Evolutionary conservation across 2,113 vertebrate genomes (phyloP), one percentile per base, ranked within the genome.

Genomic region (Columba livia): DNA sequence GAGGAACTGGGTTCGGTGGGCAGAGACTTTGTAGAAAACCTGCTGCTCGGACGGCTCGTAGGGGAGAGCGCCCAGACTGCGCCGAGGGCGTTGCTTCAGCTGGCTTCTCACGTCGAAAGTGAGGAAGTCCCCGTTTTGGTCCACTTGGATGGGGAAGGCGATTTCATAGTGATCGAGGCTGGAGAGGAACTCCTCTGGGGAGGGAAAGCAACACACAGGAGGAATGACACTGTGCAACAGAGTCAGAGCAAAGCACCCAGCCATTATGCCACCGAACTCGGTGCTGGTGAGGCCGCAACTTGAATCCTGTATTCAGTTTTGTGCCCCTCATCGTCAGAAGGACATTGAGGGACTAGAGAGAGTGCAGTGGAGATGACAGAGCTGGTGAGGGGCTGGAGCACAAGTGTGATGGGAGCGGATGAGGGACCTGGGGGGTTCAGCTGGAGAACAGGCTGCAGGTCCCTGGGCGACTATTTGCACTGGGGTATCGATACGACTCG

Each of bases 111-210:
- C 70, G 4, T 98, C 97, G 69, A 98, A 96, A 75, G 98, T 98
- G 94, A 99, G 97, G 66, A 98, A 97, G 23, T 98, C 98, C 10
- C 99, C 99, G 36, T 98, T 98, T 40, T 98, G 98, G 96, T 99
- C 99, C 93, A 99, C 98, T 40, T 99, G 98, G 79, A 99, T 97
- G 36, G 99, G 99, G 97, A 99, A 98, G 56, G 99, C 98, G 24
- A 99, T 99, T 94, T 99, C 99, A 98, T 99, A 99, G 97, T 99
- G 99, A 93, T 98, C 98, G 79, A 99, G 98, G 96, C 98, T 99
- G 97, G 99, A 99, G 97, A 99, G 98, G 98, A 99, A 99, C 84
- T 98, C 99, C 97, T 99, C 99, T 99, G 97, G 28, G 83, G 71
- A 62, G 54, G 64, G 62, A 96, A 88, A 82, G 88, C 88, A 97